Conservation (phyloP, 2,888 invertebrate species). For the Cheilosia vernalis region DNA sequence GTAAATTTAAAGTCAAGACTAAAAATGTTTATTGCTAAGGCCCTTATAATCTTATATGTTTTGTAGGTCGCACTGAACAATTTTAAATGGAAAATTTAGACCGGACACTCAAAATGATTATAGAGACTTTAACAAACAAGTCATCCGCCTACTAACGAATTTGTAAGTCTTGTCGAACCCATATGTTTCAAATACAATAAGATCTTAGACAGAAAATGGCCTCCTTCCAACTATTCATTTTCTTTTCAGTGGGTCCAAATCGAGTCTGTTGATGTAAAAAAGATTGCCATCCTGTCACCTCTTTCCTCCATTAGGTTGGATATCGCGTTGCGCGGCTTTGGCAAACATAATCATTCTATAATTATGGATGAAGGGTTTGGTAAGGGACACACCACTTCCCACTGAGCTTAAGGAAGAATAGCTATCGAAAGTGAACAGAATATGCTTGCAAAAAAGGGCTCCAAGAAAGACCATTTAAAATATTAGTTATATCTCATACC, state of each 20-base stretch:
- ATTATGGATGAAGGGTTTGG: slow-evolving; percentile 25
- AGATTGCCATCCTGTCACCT: slow-evolving; percentile 8
- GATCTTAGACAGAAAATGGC: slow-evolving; percentile 9
- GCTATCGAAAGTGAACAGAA: neutral
- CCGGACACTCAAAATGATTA: no score
- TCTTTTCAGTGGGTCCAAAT: slow-evolving; percentile 3
- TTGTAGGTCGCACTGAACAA: no score
- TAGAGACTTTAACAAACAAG: no score
- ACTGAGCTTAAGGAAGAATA: neutral
- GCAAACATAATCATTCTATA: slow-evolving; percentile 32
- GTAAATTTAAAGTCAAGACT: no score
- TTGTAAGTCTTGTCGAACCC: no score
- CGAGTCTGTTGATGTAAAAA: neutral
- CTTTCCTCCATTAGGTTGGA: slow-evolving; percentile 41
- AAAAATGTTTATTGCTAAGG: no score
- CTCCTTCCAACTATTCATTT: slow-evolving; percentile 6
- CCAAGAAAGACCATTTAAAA: no score
- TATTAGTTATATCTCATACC: slow-evolving; percentile 31
- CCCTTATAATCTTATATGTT: no score
- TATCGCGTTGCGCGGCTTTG: slow-evolving; percentile 11
- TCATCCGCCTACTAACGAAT: no score
- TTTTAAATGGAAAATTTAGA: no score
- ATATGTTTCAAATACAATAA: no score
- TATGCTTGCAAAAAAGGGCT: no score
- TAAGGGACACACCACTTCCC: slow-evolving; percentile 29